Percentiles rank a stretch among this genome's conserved stretches.
These are phyloP conservation scores for Pygoscelis antarcticus DNA, from an alignment of 2,113 vertebrate genomes.

Conservation along the genomic window DNA sequence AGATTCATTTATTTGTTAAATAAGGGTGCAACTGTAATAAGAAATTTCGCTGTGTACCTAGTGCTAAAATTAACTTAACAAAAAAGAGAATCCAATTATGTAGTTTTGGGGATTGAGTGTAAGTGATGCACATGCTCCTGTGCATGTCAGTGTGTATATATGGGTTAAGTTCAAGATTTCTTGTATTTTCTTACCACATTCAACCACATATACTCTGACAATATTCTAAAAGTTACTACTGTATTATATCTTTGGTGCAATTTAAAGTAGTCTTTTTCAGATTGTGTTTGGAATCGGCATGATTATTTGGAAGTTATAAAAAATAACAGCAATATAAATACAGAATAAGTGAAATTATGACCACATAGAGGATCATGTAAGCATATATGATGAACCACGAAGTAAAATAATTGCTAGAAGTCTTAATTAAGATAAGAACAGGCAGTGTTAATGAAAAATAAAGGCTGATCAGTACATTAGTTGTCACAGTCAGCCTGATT, in stretches of 20 bases:
- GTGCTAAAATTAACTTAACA: neutral
- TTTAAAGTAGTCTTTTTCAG: neutral
- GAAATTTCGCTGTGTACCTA: neutral
- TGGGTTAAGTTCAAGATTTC: neutral
- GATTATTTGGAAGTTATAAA: neutral
- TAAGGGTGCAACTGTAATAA: neutral
- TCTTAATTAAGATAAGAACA: constrained; percentile 26
- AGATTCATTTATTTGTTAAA: neutral
- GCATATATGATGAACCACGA: neutral
- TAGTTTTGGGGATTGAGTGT: neutral
- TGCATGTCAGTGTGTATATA: neutral
- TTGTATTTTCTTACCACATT: neutral
- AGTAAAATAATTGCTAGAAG: neutral
- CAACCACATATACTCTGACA: neutral
- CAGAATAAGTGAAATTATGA: neutral
- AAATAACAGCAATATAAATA: neutral
- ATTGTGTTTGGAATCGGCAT: neutral
- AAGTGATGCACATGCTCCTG: neutral
- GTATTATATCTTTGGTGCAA: neutral
- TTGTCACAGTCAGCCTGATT: neutral
- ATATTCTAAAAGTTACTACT: neutral
- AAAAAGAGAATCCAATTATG: neutral
- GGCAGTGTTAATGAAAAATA: constrained; percentile 12
- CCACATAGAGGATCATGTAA: neutral
- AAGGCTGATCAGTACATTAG: neutral